Conservation (phyloP, 2,888 invertebrate genomes). For the Apoda limacodes region DNA sequence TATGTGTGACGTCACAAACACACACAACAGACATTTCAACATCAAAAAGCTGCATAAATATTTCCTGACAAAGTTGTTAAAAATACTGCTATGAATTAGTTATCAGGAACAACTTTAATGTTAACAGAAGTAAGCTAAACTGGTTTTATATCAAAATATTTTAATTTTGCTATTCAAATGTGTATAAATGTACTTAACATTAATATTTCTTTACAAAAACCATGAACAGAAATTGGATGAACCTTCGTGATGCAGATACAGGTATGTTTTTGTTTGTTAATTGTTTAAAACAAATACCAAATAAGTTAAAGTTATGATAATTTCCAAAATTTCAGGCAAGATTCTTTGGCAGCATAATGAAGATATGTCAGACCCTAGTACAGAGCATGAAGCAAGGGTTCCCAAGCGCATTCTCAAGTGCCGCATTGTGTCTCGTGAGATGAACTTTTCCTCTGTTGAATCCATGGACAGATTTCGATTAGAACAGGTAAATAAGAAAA, state of each 20-base stretch:
- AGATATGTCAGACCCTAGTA: conserved; percentile 89
- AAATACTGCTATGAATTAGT: no score
- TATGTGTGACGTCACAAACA: no score
- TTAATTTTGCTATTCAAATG: no score
- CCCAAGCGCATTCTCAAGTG: conserved; percentile 97
- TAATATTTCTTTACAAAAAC: no score
- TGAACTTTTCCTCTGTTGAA: conserved; percentile 91
- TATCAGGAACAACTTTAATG: no score
- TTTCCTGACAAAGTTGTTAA: no score
- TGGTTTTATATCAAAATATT: no score
- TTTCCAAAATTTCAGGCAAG: conserved; percentile 71
- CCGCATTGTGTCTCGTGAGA: conserved; percentile 88
- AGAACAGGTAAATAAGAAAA: conserved; percentile 79
- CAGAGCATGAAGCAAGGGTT: conserved; percentile 95
- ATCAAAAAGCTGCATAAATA: no score
- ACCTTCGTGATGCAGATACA: conserved; percentile 92
- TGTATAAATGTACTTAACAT: no score
- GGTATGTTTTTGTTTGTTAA: conserved; percentile 29
- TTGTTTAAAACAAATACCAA: background rate
- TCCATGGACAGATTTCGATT: conserved; percentile 96
- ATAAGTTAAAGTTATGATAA: conserved; percentile 1
- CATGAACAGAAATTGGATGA: conserved; percentile 95
- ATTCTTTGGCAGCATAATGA: conserved; percentile 97
- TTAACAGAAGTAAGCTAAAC: no score
- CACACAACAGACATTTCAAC: no score